Evolutionary conservation across 2,113 vertebrate genomes (phyloP).

Genomic region (Peucedramus taeniatus): DNA sequence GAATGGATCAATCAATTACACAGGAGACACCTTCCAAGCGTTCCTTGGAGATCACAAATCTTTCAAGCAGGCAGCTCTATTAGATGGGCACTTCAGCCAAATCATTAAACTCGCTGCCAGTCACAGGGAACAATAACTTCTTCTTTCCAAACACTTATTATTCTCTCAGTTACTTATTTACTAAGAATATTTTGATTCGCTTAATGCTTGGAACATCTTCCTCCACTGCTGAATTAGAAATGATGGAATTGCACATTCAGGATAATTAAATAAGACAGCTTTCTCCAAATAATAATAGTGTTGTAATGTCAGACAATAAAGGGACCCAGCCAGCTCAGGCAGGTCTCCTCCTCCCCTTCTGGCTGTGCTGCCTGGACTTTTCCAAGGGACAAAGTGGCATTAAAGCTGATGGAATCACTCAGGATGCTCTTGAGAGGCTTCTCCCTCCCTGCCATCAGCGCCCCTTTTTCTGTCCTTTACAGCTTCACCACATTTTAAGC

Average conservation of each 20-base stretch:
- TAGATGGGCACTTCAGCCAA: conserved; percentile 10
- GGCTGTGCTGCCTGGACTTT: not conserved
- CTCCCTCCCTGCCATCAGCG: not conserved
- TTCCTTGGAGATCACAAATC: conserved; percentile 25
- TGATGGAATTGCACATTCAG: not conserved
- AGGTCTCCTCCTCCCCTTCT: not conserved
- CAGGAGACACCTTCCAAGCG: not conserved
- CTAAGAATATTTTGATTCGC: not conserved
- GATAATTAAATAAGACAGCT: not conserved
- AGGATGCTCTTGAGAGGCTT: not conserved
- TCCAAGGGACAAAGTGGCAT: not conserved
- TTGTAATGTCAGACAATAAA: not conserved
- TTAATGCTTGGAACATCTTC: not conserved
- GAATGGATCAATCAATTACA: conserved; percentile 1
- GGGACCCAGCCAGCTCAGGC: not conserved
- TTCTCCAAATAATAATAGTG: not conserved
- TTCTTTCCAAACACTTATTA: not conserved
- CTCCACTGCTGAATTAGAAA: not conserved
- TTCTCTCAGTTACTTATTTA: conserved; percentile 16
- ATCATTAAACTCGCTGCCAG: not conserved
- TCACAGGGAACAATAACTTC: not conserved
- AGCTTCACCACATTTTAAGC: not conserved
- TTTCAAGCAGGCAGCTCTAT: conserved; percentile 18
- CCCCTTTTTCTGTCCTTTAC: not conserved
- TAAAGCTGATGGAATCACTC: not conserved